A percentile compares a stretch with the other conserved stretches of the same genome.
These are phyloP conservation scores for Anodontia alba DNA, from an alignment of 2,888 invertebrate genomes.

Conservation along the genomic window DNA sequence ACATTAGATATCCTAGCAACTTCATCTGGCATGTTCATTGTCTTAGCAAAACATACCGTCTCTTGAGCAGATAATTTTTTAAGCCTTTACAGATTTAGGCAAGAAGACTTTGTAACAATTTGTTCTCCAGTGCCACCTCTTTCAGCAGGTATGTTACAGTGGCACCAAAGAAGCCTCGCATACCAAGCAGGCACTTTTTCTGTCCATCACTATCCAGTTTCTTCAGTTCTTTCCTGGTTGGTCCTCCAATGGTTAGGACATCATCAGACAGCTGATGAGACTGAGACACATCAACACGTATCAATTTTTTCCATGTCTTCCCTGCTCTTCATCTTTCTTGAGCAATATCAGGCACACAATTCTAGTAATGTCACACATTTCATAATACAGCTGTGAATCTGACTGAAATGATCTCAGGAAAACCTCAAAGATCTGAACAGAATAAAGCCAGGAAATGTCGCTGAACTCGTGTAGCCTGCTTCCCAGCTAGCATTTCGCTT, in stretches of 20 bases:
- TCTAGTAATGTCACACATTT: slow-evolving; percentile 27
- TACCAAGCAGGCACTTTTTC: neutral
- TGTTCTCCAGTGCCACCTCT: neutral
- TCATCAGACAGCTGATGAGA: slow-evolving; percentile 31
- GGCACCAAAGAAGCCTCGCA: neutral
- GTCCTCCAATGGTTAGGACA: slow-evolving; percentile 29
- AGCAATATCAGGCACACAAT: slow-evolving; percentile 27
- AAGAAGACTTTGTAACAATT: neutral
- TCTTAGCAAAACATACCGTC: neutral
- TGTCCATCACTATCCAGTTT: neutral
- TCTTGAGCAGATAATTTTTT: neutral
- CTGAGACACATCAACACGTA: slow-evolving; percentile 18
- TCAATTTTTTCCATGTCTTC: slow-evolving; percentile 10
- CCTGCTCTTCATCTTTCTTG: slow-evolving; percentile 16
- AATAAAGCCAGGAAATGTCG: neutral
- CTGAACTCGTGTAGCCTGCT: neutral
- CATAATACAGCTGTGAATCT: slow-evolving; percentile 69
- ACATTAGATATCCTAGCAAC: neutral
- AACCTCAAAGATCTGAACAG: neutral
- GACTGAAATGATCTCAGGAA: neutral
- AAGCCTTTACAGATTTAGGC: neutral
- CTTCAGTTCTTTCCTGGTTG: slow-evolving; percentile 20
- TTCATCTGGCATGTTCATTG: neutral
- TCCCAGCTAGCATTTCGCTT: too few species aligned
- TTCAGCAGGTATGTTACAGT: neutral